Evolutionary conservation across 2,888 invertebrate species (phyloP), one percentile per base, ranked within the genome.

Genomic region (Cheilosia soror): DNA sequence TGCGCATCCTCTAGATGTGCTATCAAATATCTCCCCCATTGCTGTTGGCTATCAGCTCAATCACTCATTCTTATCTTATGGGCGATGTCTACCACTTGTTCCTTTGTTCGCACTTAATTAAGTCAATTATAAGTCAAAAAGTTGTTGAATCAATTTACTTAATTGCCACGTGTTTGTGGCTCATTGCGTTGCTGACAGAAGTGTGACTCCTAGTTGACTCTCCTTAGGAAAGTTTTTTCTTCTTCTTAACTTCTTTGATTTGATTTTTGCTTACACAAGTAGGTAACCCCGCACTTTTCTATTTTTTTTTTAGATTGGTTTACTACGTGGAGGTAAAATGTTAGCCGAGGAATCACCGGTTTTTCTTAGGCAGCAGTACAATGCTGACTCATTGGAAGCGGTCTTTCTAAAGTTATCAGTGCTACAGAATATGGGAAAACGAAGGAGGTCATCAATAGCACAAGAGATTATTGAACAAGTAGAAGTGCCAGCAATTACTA

Each of bases 321-420:
- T 97, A 7, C 95, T 97, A 95, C 94, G 97, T 85, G 96, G 97
- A 15, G 97, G 97, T 4, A 94, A 95, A 89, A 96, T 97, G 93
- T 92, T 97, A n/a, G 97, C 97, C 0, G 97, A 97, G 90, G 96
- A 97, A 90, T 94, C 96, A 0, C 97, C 97, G 1, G 93, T 93
- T n/a, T 94, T 93, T 76, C 93, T 97, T 15, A 94, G 97, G 87
- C 93, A 94, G 57, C 95, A 95, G 88, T 96, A 96, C 91, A 94
- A 94, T 79, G 94, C 95, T 0, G 95, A 95, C 27, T 96, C 95
- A 5, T 92, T 97, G 20, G 97, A 97, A 90, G 96, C 95, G 5
- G 97, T 97, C 1, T 97, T 97, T 90, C 92, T 97, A 0, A 97
- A 97, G 90, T 93, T 97, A 1, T 95, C 96, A 13, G 95, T 96